These are phyloP conservation scores for Trinectes maculatus DNA, from an alignment of 2,113 vertebrate species.

Conservation along the genomic window DNA sequence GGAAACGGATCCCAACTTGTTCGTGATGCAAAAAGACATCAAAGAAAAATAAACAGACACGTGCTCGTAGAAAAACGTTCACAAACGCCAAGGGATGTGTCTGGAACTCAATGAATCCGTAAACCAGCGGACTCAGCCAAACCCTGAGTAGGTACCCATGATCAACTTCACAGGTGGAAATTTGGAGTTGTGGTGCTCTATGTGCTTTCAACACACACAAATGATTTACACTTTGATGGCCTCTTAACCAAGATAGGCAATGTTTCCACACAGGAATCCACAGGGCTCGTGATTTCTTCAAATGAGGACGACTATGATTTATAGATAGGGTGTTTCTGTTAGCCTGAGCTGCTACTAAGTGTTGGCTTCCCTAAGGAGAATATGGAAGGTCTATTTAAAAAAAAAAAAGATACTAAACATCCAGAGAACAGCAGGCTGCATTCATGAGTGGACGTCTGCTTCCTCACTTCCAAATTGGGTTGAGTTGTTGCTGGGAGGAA, in stretches of 20 bases:
- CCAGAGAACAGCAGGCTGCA: constrained; percentile 5
- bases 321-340: constrained; percentile 28
- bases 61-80: constrained; percentile 18
- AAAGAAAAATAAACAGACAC: constrained; percentile 28
- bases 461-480: constrained; percentile 19
- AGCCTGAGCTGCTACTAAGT: constrained; percentile 17
- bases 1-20: constrained; percentile 53
- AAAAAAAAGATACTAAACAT: constrained; percentile 12
- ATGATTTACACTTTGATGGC: constrained; percentile 42
- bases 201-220: constrained; percentile 32
- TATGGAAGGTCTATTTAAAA: constrained; percentile 15
- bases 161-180: constrained; percentile 50
- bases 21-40: constrained; percentile 50
- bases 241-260: constrained; percentile 25
- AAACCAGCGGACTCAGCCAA: constrained; percentile 15
- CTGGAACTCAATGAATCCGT: constrained; percentile 31
- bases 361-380: constrained; percentile 24
- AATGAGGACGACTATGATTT: constrained; percentile 27
- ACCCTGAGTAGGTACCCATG: constrained; percentile 24
- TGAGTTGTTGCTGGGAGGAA: constrained; percentile 45
- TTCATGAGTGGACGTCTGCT: constrained; percentile 22
- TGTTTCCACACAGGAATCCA: constrained; percentile 22
- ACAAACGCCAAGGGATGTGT: constrained; percentile 12
- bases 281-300: constrained; percentile 13
- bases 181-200: constrained; percentile 27